A percentile compares a stretch with the other conserved stretches of the same genome.
Conservation (phyloP, 2,113 vertebrate genomes). For the Azemiops feae region DNA sequence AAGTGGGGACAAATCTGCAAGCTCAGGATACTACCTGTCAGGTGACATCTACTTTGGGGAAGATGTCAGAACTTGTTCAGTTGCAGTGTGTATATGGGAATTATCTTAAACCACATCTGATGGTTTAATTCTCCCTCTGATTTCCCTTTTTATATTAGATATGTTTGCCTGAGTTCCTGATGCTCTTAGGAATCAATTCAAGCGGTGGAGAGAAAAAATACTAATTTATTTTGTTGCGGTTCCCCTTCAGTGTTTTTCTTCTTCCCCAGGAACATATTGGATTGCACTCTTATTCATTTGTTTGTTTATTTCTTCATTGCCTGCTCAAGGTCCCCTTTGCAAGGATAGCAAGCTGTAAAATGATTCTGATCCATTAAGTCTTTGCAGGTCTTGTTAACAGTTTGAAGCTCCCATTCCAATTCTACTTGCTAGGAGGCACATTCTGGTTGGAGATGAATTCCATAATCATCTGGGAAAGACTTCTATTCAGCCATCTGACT, state of each 20-base stretch:
- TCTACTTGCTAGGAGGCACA: slow-evolving; percentile 53
- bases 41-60: not conserved
- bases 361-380: slow-evolving; percentile 57
- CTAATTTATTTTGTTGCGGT: not conserved
- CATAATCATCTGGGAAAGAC: slow-evolving; percentile 10
- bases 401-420: slow-evolving; percentile 26
- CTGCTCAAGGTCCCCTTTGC: slow-evolving; percentile 22
- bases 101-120: not conserved
- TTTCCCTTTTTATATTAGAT: not conserved
- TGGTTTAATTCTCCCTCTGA: not conserved
- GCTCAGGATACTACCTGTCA: not conserved
- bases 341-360: slow-evolving; percentile 52
- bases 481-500: slow-evolving; percentile 57
- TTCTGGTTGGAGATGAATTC: not conserved
- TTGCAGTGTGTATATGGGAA: not conserved
- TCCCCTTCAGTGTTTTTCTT: not conserved
- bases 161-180: not conserved
- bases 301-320: not conserved
- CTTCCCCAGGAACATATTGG: slow-evolving; percentile 28
- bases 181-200: not conserved
- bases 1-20: not conserved
- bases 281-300: slow-evolving; percentile 27
- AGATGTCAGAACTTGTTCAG: not conserved
- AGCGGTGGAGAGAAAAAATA: not conserved
- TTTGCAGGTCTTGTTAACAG: slow-evolving; percentile 42